Base-by-base conservation (phyloP, 2,797 vertebrate species). In the Sitta carolinensis region DNA sequence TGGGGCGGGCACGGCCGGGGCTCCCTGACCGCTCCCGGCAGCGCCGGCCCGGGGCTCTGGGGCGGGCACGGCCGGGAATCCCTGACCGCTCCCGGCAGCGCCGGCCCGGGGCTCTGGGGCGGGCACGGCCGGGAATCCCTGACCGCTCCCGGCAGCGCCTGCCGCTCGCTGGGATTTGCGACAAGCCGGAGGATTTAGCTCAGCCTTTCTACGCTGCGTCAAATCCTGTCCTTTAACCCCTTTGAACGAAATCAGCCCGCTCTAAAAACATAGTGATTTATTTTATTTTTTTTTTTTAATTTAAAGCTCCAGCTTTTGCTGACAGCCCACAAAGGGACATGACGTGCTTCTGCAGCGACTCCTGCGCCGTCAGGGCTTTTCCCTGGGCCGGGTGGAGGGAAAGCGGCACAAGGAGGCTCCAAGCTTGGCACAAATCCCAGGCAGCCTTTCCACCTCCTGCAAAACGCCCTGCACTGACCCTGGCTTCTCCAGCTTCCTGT, bases 381-480 rank as follows among this genome's bases (percentile, higher is more conserved):
- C 80, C 51, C 4, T 2, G 62, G 62, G 32, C 69, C 14, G 43
- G 22, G 26, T 10, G 51, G 20, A 25, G 38, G 50, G 34, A 48
- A 8, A 47, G 34, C 3, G 1, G 43, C n/a, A 51, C 0, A 0
- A 11, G 78, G 58, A n/a, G 54, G n/a, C 32, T 87, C 32, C 22
- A 11, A 8, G 16, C 42, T 38, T 17, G 2, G 5, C 47, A 8
- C 22, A 26, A 43, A 50, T 4, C 16, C 27, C 32, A 0, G 23
- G 27, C 77, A 22, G 45, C 1, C 0, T 62, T 88, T 51, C 21
- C 51, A 3, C n/a, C 2, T 1, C 48, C 27, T 7, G 20, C 12
- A 19, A 16, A 58, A 11, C 0, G 4, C 15, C 50, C 19, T 57
- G 16, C 2, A 0, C 51, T 5, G 1, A 15, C 34, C 36, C 25